These are phyloP conservation scores for Theristicus caerulescens DNA, from an alignment of 2,113 vertebrate species.

Conservation along the genomic window DNA sequence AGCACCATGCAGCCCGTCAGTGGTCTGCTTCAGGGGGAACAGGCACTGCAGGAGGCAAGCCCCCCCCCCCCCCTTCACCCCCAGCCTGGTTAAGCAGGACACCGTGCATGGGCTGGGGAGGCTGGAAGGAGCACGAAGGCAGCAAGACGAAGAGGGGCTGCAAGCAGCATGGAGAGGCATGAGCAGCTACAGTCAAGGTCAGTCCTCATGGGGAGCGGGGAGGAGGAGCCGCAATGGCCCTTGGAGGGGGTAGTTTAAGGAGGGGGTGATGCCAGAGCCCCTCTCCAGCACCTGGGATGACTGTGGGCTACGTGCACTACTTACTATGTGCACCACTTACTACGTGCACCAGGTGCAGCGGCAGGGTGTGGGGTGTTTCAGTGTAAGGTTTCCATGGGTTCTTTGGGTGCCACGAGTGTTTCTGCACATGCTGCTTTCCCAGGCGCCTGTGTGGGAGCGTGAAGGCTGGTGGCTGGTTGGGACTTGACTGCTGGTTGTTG, in stretches of 20 bases:
- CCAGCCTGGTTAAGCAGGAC: not conserved
- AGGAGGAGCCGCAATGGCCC: accelerated
- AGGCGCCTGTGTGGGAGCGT: not conserved
- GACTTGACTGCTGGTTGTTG: not conserved
- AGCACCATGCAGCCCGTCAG: not conserved
- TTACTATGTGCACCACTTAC: not conserved
- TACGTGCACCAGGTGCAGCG: accelerated
- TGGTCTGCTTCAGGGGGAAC: not conserved
- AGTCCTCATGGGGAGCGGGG: accelerated
- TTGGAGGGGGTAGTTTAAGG: not conserved
- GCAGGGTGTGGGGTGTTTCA: not conserved
- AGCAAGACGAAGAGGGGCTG: not conserved
- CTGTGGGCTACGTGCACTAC: too few species aligned
- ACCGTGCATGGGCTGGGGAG: not conserved
- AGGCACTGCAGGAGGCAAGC: not conserved
- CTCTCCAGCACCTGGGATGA: not conserved
- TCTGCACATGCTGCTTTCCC: not conserved
- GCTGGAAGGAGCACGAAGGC: not conserved
- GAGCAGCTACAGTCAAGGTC: not conserved
- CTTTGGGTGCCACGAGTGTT: not conserved
- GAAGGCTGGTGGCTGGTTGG: not conserved
- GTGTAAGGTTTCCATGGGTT: not conserved
- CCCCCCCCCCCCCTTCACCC: too few species aligned
- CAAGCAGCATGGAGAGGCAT: not conserved
- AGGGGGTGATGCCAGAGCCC: not conserved